Percentiles rank a stretch among this genome's conserved stretches.
phyloP scores from a whole-genome alignment of 2,113 vertebrate species.

The Callospermophilus lateralis region DNA sequence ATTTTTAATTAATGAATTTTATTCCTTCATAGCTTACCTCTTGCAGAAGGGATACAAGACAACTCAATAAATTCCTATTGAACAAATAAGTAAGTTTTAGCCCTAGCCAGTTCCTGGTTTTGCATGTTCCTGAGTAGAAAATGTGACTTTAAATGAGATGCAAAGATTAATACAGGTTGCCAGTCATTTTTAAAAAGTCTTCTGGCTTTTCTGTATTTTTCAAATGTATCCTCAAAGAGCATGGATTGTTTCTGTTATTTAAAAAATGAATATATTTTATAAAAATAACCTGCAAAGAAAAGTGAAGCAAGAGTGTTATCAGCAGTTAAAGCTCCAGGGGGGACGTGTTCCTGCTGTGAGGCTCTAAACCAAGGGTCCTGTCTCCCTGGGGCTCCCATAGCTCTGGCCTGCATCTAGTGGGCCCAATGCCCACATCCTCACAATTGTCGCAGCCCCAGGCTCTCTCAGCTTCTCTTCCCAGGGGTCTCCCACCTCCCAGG shows the following conservation, averaged over 20 bases:
- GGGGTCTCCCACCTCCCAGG: not conserved
- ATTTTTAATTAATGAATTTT: slow-evolving; percentile 2
- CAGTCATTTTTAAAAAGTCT: not conserved
- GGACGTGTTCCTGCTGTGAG: not conserved
- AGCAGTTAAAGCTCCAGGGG: too few species aligned
- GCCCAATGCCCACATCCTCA: not conserved
- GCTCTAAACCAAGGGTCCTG: not conserved
- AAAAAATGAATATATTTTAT: not conserved
- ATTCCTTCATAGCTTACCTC: slow-evolving; percentile 41
- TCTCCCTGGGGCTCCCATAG: not conserved
- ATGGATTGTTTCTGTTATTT: slow-evolving; percentile 35
- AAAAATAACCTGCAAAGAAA: slow-evolving; percentile 30
- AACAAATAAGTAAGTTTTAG: slow-evolving; percentile 31
- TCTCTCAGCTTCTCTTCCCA: not conserved
- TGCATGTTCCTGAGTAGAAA: slow-evolving; percentile 36
- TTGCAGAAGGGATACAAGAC: slow-evolving; percentile 29
- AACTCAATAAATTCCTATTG: not conserved
- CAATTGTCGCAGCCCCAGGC: not conserved
- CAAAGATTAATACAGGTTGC: not conserved
- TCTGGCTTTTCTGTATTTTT: slow-evolving; percentile 63
- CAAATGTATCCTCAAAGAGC: slow-evolving; percentile 56
- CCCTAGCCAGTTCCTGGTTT: not conserved
- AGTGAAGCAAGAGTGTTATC: not conserved
- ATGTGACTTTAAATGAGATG: slow-evolving; percentile 5
- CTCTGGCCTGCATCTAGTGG: not conserved